Evolutionary conservation across 2,888 invertebrate species (phyloP), one percentile per base, ranked within the genome.

Genomic region (Hoplodrina ambigua): DNA sequence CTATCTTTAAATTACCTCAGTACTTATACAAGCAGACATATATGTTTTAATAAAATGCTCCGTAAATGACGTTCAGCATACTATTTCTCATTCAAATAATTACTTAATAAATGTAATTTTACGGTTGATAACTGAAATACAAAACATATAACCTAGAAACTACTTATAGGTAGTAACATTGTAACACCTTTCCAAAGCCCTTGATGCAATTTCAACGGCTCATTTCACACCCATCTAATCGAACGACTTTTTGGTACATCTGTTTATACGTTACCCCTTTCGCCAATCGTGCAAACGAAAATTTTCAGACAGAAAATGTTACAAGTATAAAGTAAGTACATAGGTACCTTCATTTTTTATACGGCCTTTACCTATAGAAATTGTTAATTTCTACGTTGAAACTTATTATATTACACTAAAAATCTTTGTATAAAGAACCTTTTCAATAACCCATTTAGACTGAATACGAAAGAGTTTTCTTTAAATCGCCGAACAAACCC

Each of bases 161-260:
- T 65, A 75, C 69, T 62, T 69, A 69, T 62, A 25, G 25, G 25
- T 25, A 66, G 69, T 69, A 75, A 70, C 73, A 79, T 71, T 72
- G 60, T 69, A 77, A 71, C 78, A 78, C 83, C 87, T 86, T 85
- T 83, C 78, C 81, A 74, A 82, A 83, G 81, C 84, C 88, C 85
- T 84, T 80, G 82, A 69, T 88, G 87, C 88, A 88, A 88, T 89
- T 87, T 85, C 82, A 64, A 85, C 82, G 89, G 84, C 81, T 87
- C 89, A 89, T 89, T 89, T 86, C 86, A 85, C 86, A 82, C 81
- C 82, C 87, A 87, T 89, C 85, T 83, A 88, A 87, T 88, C 86
- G 80, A 87, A 89, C 81, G 86, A 84, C 86, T 87, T 86, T 88
- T 85, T 81, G 82, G 80, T 82, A 81, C 75, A 82, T 83, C 80